Percentiles rank a stretch among this genome's conserved stretches.
These are phyloP conservation scores for Megaleporinus macrocephalus DNA, from an alignment of 2,113 vertebrate genomes.

Conservation along the genomic window DNA sequence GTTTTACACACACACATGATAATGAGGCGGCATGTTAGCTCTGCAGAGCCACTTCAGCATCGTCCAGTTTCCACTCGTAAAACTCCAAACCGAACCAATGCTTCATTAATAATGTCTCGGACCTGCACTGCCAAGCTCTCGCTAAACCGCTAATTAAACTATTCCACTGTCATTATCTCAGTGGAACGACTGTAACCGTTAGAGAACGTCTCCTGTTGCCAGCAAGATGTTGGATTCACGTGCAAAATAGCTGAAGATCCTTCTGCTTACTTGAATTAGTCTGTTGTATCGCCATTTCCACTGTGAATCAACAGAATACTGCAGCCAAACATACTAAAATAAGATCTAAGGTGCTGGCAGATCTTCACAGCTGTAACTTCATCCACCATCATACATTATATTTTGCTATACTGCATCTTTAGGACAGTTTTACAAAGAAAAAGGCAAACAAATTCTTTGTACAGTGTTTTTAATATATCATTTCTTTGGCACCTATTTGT, in stretches of 20 bases:
- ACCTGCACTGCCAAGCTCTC: background rate
- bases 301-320: background rate
- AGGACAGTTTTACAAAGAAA: no score
- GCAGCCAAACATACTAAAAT: background rate
- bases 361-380: no score
- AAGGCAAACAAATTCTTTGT: no score
- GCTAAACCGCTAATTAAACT: constrained; percentile 4
- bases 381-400: no score
- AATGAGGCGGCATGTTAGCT: constrained; percentile 34
- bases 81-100: constrained; percentile 29
- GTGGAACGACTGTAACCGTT: background rate
- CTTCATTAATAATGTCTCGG: constrained; percentile 56
- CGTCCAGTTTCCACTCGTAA: constrained; percentile 63
- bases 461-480: no score
- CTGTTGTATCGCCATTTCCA: no score
- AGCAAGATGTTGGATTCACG: background rate
- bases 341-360: no score
- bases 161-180: background rate
- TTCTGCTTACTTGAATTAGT: no score
- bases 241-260: no score
- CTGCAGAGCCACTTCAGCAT: constrained; percentile 8
- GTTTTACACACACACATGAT: constrained; percentile 47
- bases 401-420: no score
- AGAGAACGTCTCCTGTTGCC: background rate
- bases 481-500: no score